Base-by-base conservation (phyloP, 53 echinoderm and acorn worm genomes). In the Mesocentrotus franciscanus region DNA sequence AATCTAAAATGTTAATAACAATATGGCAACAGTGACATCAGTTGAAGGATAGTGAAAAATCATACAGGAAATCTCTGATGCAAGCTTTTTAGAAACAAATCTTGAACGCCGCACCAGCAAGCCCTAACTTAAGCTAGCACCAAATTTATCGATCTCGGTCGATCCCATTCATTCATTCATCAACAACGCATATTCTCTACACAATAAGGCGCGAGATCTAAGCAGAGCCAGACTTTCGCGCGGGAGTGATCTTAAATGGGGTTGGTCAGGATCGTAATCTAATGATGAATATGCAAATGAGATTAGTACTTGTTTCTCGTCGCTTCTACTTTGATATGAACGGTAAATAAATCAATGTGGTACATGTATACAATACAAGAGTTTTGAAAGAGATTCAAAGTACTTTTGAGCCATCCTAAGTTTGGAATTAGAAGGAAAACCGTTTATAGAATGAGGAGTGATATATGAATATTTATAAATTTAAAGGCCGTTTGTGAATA, bases 381-480 rank as follows among this genome's bases (percentile, higher is more conserved):
- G 29, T 33, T 76, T 76, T 30, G 11, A 29, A 76, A 33, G 76
- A 76, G 6, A 29, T 71, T 29, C 9, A 62, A 62, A 10, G 27
- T 22, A 30, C 5, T 33, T 33, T 32, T 10, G 12, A 33, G 15
- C 15, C 33, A 10, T 30, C 13, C 10, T 76, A 76, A 33, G 15
- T 30, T 76, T 76, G 76, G 12, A 33, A 33, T 76, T 5, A 76
- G 29, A 76, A 4, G 30, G 10, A 27, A 30, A 76, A 9, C 13
- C 76, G 30, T 32, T 76, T 0, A 33, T 14, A 33, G 76, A 76
- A 76, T 76, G 76, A 24, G 8, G 68, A 24, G 66, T 66, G 30
- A 75, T 79, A 79, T 79, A 81, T 81, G 81, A 36, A 81, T 81
- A 81, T 81, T 36, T 39, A 81, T 36, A 42, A 61, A 22, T 81